Percentiles rank a stretch among this genome's conserved stretches.
Conservation (phyloP, 1,140 invertebrate genomes). For the Muscidifurax raptorellus region DNA sequence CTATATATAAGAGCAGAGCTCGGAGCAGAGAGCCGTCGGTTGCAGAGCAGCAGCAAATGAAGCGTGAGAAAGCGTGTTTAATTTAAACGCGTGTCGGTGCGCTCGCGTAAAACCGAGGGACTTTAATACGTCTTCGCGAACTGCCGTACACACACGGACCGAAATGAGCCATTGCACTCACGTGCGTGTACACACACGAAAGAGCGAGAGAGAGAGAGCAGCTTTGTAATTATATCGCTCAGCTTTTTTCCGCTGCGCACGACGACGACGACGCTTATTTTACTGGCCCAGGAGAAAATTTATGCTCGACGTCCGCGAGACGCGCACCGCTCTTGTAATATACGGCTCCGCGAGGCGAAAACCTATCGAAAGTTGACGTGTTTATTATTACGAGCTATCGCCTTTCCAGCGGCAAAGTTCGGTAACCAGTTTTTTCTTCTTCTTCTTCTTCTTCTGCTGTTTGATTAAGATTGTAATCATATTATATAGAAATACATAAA, state of each 20-base stretch:
- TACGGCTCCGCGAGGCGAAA: background rate
- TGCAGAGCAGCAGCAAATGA: constrained; percentile 17
- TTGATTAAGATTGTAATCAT: too few relatives aligned
- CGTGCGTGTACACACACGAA: background rate
- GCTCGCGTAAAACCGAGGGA: background rate
- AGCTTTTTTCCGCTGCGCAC: background rate
- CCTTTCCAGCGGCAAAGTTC: background rate
- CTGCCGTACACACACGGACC: too few relatives aligned
- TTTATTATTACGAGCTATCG: background rate
- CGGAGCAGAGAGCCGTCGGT: background rate
- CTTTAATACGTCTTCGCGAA: background rate
- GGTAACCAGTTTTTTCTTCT: background rate
- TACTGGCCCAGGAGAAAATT: background rate
- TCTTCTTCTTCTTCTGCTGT: background rate
- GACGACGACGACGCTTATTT: background rate
- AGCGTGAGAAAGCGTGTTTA: constrained; percentile 34
- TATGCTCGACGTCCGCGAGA: background rate
- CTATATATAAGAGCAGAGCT: background rate
- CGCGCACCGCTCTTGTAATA: too few relatives aligned
- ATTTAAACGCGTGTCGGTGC: background rate
- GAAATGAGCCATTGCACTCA: background rate
- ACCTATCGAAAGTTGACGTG: background rate
- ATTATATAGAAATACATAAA: too few relatives aligned
- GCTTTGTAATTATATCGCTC: background rate
- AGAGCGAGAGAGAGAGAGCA: too few relatives aligned